Percentiles rank a stretch among this genome's conserved stretches.
Conservation (phyloP, 2,888 invertebrate genomes). For the Cephus rjabovi region DNA sequence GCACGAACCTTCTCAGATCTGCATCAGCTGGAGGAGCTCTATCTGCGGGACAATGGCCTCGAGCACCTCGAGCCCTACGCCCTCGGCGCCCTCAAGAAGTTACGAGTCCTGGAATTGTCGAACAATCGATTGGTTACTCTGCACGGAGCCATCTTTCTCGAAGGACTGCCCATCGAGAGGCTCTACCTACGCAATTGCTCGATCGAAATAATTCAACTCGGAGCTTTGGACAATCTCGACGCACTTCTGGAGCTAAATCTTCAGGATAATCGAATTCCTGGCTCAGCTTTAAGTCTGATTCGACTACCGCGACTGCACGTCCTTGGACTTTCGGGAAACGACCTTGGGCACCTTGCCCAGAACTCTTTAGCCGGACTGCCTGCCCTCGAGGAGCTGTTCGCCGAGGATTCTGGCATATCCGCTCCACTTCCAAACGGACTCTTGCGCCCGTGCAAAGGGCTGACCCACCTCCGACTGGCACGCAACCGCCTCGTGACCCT, state of each 20-base stretch:
- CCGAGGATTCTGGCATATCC: conserved; percentile 78
- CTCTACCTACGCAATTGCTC: conserved; percentile 83
- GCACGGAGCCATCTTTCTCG: conserved; percentile 80
- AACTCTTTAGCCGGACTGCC: conserved; percentile 82
- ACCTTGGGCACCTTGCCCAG: conserved; percentile 79
- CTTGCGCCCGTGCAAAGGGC: conserved; percentile 81
- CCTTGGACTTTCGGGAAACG: conserved; percentile 80
- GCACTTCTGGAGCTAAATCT: conserved; percentile 84
- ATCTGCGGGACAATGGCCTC: conserved; percentile 80
- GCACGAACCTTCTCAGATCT: conserved; percentile 83
- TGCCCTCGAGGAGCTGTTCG: conserved; percentile 78
- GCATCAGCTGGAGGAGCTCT: conserved; percentile 83
- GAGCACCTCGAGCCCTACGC: conserved; percentile 78
- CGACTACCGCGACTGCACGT: conserved; percentile 81
- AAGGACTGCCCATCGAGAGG: conserved; percentile 79
- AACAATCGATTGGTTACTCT: conserved; percentile 81
- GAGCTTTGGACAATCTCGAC: conserved; percentile 78
- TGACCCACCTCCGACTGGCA: conserved; percentile 80
- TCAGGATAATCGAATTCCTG: conserved; percentile 78
- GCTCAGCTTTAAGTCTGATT: conserved; percentile 77
- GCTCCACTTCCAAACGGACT: conserved; percentile 76
- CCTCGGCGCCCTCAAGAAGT: conserved; percentile 79
- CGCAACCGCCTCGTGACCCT: conserved; percentile 76
- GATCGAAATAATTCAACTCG: conserved; percentile 78
- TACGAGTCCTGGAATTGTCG: conserved; percentile 83